These are phyloP conservation scores for Hylia prasina DNA, from an alignment of 2,113 vertebrate species.

Conservation along the genomic window DNA sequence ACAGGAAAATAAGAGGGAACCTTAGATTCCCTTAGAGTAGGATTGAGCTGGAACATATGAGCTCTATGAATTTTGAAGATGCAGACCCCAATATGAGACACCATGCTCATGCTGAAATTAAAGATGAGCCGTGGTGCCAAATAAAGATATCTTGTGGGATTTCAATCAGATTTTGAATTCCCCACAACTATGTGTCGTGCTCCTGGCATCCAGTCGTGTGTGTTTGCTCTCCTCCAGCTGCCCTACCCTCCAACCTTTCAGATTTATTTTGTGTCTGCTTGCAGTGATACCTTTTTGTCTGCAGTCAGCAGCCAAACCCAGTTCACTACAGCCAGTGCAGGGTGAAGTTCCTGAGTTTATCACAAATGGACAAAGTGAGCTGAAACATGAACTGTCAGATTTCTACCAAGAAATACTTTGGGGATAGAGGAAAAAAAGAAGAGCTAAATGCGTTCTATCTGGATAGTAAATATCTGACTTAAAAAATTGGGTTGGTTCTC, in stretches of 20 bases:
- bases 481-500: not conserved
- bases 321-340: not conserved
- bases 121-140: not conserved
- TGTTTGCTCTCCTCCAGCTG: not conserved
- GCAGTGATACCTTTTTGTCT: not conserved
- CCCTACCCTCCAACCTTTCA: not conserved
- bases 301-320: not conserved
- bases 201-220: not conserved
- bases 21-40: slow-evolving; percentile 32
- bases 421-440: not conserved
- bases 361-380: not conserved
- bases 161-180: slow-evolving; percentile 2
- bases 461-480: not conserved
- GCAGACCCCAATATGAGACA: not conserved
- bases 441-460: not conserved
- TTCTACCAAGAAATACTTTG: not conserved
- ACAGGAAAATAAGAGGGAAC: not conserved
- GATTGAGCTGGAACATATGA: not conserved
- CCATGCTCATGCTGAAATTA: not conserved
- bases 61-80: not conserved
- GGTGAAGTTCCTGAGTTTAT: not conserved
- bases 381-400: not conserved
- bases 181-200: not conserved
- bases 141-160: not conserved
- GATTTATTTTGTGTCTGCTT: not conserved